These are phyloP conservation scores for Gracilinanus agilis DNA, from an alignment of 2,113 vertebrate genomes.

Conservation along the genomic window DNA sequence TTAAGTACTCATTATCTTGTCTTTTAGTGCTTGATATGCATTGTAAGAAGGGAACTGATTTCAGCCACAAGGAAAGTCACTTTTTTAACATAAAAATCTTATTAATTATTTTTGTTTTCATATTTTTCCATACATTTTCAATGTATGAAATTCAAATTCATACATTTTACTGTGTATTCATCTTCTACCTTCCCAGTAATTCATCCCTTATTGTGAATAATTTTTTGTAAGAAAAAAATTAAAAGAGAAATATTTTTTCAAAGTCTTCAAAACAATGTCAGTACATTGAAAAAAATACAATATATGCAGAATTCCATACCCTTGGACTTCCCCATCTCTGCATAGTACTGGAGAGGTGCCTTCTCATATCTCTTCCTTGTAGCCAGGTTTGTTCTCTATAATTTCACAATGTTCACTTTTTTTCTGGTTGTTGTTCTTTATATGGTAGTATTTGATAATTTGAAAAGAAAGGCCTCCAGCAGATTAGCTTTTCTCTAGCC, in stretches of 20 bases:
- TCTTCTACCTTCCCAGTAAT: background rate
- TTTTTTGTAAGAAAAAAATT: background rate
- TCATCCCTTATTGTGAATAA: background rate
- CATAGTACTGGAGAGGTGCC: background rate
- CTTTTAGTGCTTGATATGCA: background rate
- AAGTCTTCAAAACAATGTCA: background rate
- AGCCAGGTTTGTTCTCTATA: background rate
- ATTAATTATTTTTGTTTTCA: background rate
- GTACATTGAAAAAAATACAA: background rate
- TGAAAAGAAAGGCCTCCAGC: background rate
- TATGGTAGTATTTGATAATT: background rate
- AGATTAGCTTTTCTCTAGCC: background rate
- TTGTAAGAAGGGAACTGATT: background rate
- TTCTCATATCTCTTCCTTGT: background rate
- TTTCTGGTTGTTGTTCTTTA: background rate
- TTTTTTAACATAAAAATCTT: background rate
- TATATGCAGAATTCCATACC: background rate
- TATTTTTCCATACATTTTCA: background rate
- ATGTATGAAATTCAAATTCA: too few relatives aligned
- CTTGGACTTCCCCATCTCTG: background rate
- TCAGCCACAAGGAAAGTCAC: background rate
- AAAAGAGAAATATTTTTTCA: background rate
- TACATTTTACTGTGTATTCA: background rate
- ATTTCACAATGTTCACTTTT: background rate
- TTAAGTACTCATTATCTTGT: background rate